These are phyloP conservation scores for Pygathrix nemaeus DNA, from an alignment of 2,113 vertebrate genomes.

Conservation along the genomic window DNA sequence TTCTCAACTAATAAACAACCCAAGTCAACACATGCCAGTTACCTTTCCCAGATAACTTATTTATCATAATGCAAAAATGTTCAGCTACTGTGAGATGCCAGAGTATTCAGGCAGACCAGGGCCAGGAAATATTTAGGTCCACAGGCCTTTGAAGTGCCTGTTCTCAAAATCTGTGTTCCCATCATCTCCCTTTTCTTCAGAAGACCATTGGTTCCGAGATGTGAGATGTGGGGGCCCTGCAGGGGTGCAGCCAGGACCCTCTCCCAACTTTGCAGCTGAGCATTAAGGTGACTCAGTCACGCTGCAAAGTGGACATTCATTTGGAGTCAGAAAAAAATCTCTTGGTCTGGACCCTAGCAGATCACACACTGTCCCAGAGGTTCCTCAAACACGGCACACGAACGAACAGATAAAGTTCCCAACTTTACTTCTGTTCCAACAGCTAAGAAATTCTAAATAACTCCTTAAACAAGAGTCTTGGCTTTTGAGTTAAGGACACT, in stretches of 20 bases:
- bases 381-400: not conserved
- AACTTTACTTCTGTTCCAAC: not conserved
- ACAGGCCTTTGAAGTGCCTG: not conserved
- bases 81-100: not conserved
- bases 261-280: too few relatives aligned
- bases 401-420: not conserved
- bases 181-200: not conserved
- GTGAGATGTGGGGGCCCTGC: fast-evolving
- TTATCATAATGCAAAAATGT: not conserved
- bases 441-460: not conserved
- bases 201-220: not conserved
- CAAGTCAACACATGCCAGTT: not conserved
- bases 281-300: not conserved
- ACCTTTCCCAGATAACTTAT: not conserved
- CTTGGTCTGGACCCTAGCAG: not conserved
- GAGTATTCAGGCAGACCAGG: not conserved
- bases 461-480: not conserved
- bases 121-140: not conserved
- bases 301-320: not conserved
- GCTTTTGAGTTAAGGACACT: not conserved
- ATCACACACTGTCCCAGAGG: not conserved
- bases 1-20: not conserved
- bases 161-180: not conserved
- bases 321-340: not conserved
- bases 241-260: not conserved